Percentiles rank a stretch among this genome's conserved stretches.
These are phyloP conservation scores for Tachina grossa DNA, from an alignment of 2,888 invertebrate species.

Conservation along the genomic window DNA sequence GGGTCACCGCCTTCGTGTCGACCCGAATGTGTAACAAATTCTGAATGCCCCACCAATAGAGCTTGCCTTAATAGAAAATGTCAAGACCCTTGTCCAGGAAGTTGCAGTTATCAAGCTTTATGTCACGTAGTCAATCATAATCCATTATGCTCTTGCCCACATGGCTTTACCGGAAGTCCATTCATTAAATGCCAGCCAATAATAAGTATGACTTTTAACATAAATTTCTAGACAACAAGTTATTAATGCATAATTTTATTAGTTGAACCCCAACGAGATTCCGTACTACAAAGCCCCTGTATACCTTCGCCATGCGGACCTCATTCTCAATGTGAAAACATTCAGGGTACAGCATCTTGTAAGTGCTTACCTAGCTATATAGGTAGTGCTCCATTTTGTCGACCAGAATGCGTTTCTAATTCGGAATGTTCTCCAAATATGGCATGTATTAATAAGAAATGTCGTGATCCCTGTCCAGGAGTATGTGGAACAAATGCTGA, in stretches of 20 bases:
- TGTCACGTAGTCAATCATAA: conserved; percentile 89
- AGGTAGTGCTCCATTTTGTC: conserved; percentile 88
- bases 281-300: conserved; percentile 83
- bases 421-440: conserved; percentile 88
- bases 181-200: conserved; percentile 84
- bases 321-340: conserved; percentile 87
- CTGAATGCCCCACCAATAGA: conserved; percentile 86
- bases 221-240: not conserved
- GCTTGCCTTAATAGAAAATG: conserved; percentile 89
- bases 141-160: conserved; percentile 88
- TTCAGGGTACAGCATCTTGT: conserved; percentile 88
- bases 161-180: conserved; percentile 87
- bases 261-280: conserved; percentile 73
- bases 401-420: conserved; percentile 89
- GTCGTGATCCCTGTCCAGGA: conserved; percentile 90
- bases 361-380: conserved; percentile 87
- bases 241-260: conserved; percentile 42
- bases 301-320: conserved; percentile 87
- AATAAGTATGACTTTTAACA: conserved; percentile 66
- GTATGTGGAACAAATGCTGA: conserved; percentile 88
- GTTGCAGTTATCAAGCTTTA: conserved; percentile 87
- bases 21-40: conserved; percentile 88
- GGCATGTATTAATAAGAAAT: conserved; percentile 90
- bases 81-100: conserved; percentile 88
- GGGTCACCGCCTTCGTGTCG: conserved; percentile 89